Base-by-base conservation (phyloP, 1,140 invertebrate species). In the Ptiloglossa arizonensis region DNA sequence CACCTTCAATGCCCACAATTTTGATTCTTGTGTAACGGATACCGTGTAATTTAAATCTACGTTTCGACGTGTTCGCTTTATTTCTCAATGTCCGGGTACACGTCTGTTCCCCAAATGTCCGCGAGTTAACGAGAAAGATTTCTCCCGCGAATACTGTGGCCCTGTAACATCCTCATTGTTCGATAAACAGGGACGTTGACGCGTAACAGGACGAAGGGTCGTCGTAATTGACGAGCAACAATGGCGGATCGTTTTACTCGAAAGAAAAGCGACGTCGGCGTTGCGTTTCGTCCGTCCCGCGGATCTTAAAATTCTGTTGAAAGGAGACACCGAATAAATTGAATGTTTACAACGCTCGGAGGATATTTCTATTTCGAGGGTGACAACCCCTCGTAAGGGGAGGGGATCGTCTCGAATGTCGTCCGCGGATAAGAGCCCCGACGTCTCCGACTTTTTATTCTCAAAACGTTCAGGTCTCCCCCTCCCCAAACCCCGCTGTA, bases 301-400 rank as follows among this genome's bases (percentile, higher is more conserved):
- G 83, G 54, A 81, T 80, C 87, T 90, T 90, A 86, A 89, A 91
- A 90, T 90, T 89, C 84, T 82, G 73, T 63, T 70, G 89, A 87
- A 91, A 91, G 84, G 72, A 79, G 89, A 91, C 90, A 92, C 86
- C 81, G 82, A 46, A 81, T 81, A 89, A 91, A 90, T 91, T 89
- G 89, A 91, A 91, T 91, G 87, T 91, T 89, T 88, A 80, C 80
- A 69, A 73, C 76, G 68, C 66, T 80, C 62, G 74, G 70, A 32
- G 70, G 68, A 62, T 77, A 77, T 48, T 70, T 63, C 35, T 22
- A 29, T 71, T 57, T 27, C 46, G 54, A 54, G 63, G 81, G 63
- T 67, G 57, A 29, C 35, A 48, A 38, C 52, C 70, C 54, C 38
- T 50, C 22, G n/a, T n/a, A n/a, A n/a, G n/a, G n/a, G 54, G 76